These are phyloP conservation scores for Sebastes taczanowskii DNA, from an alignment of 2,797 vertebrate genomes.

Conservation along the genomic window DNA sequence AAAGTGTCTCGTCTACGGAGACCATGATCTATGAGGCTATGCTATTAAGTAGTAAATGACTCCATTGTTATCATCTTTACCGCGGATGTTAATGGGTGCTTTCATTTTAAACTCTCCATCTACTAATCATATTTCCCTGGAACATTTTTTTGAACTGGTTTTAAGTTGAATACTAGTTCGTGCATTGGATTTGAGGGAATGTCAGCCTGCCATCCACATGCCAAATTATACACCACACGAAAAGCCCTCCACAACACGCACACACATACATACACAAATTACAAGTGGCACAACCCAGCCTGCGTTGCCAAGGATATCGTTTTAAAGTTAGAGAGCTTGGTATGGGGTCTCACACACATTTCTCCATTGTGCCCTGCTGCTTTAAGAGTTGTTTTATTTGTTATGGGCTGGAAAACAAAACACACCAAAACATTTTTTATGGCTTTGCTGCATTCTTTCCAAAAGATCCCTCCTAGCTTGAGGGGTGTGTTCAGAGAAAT, in stretches of 20 bases:
- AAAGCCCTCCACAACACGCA: constrained; percentile 12
- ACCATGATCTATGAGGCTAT: background rate
- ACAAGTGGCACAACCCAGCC: constrained; percentile 14
- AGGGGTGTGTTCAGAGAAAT: constrained; percentile 19
- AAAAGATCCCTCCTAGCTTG: constrained; percentile 28
- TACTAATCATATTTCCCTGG: background rate
- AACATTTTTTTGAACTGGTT: background rate
- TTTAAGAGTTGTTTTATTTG: constrained; percentile 38
- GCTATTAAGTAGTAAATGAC: background rate
- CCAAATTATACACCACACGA: constrained; percentile 22
- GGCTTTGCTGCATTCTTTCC: constrained; percentile 54
- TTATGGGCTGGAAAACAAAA: constrained; percentile 58
- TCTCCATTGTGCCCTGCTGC: constrained; percentile 27
- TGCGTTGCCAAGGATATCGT: background rate
- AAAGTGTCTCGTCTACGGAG: background rate
- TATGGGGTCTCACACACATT: constrained; percentile 24
- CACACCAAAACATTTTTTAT: constrained; percentile 42
- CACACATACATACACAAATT: constrained; percentile 1
- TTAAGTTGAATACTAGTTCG: background rate
- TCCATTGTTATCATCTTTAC: background rate
- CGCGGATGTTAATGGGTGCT: background rate
- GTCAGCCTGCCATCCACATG: constrained; percentile 14
- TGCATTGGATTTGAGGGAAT: background rate
- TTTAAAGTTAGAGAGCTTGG: background rate
- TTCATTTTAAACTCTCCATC: background rate